phyloP scores from a whole-genome alignment of 1,140 invertebrate species.

The Delia radicum region DNA sequence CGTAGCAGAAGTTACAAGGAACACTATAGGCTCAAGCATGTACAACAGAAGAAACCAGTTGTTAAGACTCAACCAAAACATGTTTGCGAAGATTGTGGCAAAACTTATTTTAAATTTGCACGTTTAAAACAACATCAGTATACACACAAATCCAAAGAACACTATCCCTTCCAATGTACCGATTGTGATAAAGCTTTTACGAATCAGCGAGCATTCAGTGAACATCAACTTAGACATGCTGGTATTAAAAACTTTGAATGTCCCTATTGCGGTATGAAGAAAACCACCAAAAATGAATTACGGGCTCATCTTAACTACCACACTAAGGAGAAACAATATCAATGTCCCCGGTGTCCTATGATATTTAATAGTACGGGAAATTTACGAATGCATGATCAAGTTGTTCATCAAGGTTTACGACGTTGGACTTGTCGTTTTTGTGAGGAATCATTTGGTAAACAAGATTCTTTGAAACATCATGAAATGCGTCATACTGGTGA shows the following conservation, averaged over 20 bases:
- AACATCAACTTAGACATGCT: slow-evolving; percentile 29
- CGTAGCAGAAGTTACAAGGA: too few relatives aligned
- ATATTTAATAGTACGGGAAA: slow-evolving; percentile 25
- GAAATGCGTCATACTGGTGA: slow-evolving; percentile 30
- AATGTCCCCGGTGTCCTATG: too few relatives aligned
- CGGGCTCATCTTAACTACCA: slow-evolving; percentile 29
- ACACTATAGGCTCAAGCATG: too few relatives aligned
- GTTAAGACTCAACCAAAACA: too few relatives aligned
- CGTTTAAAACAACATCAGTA: too few relatives aligned
- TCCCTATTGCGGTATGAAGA: slow-evolving; percentile 25
- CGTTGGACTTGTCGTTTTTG: slow-evolving; percentile 27
- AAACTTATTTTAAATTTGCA: too few relatives aligned
- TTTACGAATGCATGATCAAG: slow-evolving; percentile 21
- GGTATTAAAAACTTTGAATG: too few relatives aligned
- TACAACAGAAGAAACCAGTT: too few relatives aligned
- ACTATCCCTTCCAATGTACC: slow-evolving; percentile 25
- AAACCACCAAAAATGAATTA: slow-evolving; percentile 24
- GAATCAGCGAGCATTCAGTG: not conserved
- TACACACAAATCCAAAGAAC: slow-evolving; percentile 10
- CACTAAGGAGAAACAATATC: slow-evolving; percentile 27
- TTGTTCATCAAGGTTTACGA: slow-evolving; percentile 27
- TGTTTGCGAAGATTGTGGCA: too few relatives aligned
- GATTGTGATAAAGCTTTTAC: slow-evolving; percentile 25
- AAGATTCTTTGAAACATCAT: slow-evolving; percentile 26
- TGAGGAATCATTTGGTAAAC: slow-evolving; percentile 25